Evolutionary conservation across 1,140 invertebrate genomes (phyloP).

Genomic region (Drosophila seguyi): DNA sequence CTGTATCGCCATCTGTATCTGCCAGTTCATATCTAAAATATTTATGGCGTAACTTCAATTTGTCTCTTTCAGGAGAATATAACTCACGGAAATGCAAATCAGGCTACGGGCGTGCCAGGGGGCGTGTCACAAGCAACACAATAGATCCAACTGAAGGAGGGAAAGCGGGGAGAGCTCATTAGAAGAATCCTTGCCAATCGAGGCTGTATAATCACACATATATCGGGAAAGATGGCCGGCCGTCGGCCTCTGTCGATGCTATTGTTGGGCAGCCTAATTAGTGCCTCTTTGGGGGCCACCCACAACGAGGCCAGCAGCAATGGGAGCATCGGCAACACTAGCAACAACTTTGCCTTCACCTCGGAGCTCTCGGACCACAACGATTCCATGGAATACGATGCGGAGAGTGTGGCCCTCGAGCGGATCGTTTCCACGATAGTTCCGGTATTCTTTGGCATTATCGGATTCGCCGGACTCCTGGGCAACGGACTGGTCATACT

Average conservation of each 20-base stretch:
- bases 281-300: too few relatives aligned
- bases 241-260: slow-evolving; percentile 74
- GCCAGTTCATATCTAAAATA: slow-evolving; percentile 42
- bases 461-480: slow-evolving; percentile 92
- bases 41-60: slow-evolving; percentile 46
- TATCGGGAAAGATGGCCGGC: slow-evolving; percentile 28
- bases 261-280: slow-evolving; percentile 37
- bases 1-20: too few relatives aligned
- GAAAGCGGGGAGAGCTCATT: slow-evolving; percentile 28
- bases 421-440: slow-evolving; percentile 43
- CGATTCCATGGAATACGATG: slow-evolving; percentile 41
- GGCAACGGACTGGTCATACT: slow-evolving; percentile 96
- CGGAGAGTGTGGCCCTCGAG: slow-evolving; percentile 36
- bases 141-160: slow-evolving; percentile 2
- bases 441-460: slow-evolving; percentile 40
- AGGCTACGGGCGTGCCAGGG: slow-evolving; percentile 33
- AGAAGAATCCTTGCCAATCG: not conserved
- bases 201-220: not conserved
- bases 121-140: slow-evolving; percentile 12
- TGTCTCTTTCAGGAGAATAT: slow-evolving; percentile 45
- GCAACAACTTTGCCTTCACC: too few relatives aligned
- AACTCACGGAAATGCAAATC: slow-evolving; percentile 44
- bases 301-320: too few relatives aligned
- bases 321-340: too few relatives aligned
- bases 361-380: too few relatives aligned